Percentiles rank a stretch among this genome's conserved stretches.
These are phyloP conservation scores for Drosophila ironensis DNA, from an alignment of 1,140 invertebrate genomes.

Conservation along the genomic window DNA sequence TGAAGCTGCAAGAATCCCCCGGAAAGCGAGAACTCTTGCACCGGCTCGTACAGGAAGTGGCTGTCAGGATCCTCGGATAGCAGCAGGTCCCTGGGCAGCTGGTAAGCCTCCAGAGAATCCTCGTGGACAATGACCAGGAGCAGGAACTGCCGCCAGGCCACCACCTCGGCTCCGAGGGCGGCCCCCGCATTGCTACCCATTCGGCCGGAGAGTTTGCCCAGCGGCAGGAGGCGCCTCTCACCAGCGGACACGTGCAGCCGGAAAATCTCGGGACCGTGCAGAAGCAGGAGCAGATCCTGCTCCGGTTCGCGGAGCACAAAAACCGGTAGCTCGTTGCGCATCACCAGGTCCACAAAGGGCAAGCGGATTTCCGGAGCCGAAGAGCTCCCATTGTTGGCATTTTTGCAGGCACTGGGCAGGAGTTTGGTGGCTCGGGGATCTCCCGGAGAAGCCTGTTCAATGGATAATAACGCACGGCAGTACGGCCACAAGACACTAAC, in stretches of 20 bases:
- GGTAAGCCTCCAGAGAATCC: constrained; percentile 64
- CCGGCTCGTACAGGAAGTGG: constrained; percentile 42
- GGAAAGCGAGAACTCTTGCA: constrained; percentile 61
- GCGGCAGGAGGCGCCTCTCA: constrained; percentile 49
- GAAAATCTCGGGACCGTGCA: constrained; percentile 64
- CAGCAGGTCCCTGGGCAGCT: constrained; percentile 41
- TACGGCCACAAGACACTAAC: background rate
- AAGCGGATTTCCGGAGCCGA: constrained; percentile 52
- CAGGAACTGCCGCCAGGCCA: constrained; percentile 59
- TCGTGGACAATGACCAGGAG: constrained; percentile 55
- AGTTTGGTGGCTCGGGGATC: background rate
- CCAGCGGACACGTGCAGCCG: constrained; percentile 47
- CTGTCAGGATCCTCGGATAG: constrained; percentile 10
- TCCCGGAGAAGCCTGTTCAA: background rate
- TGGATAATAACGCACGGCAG: background rate
- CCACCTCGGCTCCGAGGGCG: constrained; percentile 42
- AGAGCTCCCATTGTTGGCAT: constrained; percentile 34
- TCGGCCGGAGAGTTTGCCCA: constrained; percentile 51
- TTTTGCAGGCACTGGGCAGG: constrained; percentile 46
- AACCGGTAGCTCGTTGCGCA: constrained; percentile 44
- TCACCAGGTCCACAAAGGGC: constrained; percentile 70
- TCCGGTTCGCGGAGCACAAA: constrained; percentile 50
- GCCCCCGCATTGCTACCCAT: constrained; percentile 2
- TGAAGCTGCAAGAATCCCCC: constrained; percentile 54
- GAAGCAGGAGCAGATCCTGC: constrained; percentile 45